These are phyloP conservation scores for Irena cyanogastra DNA, from an alignment of 2,113 vertebrate genomes.

Conservation along the genomic window DNA sequence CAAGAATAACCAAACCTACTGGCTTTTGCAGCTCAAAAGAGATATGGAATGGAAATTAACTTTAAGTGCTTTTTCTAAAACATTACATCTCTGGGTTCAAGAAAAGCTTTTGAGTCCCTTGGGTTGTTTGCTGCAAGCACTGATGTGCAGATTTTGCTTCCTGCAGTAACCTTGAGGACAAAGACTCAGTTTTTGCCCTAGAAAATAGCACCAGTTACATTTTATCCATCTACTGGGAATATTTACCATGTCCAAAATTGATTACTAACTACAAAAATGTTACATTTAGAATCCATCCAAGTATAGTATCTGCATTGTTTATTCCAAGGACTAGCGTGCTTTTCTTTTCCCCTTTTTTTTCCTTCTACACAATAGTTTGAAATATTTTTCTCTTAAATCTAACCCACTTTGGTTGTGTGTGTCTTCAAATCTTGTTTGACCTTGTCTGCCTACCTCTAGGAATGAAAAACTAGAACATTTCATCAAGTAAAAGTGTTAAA, in stretches of 20 bases:
- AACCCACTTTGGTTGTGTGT: background rate
- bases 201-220: background rate
- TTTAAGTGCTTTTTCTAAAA: background rate
- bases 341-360: background rate
- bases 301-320: background rate
- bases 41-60: background rate
- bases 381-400: background rate
- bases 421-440: background rate
- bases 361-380: background rate
- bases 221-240: background rate
- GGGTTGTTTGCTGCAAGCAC: background rate
- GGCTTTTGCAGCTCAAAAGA: background rate
- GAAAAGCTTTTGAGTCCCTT: background rate
- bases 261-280: background rate
- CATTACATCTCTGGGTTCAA: background rate
- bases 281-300: background rate
- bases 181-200: background rate
- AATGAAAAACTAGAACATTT: background rate
- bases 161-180: background rate
- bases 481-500: background rate
- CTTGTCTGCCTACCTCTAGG: background rate
- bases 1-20: background rate
- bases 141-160: background rate
- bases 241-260: background rate
- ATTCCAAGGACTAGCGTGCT: background rate